phyloP scores from a whole-genome alignment of 2,113 vertebrate species.

The Podilymbus podiceps region DNA sequence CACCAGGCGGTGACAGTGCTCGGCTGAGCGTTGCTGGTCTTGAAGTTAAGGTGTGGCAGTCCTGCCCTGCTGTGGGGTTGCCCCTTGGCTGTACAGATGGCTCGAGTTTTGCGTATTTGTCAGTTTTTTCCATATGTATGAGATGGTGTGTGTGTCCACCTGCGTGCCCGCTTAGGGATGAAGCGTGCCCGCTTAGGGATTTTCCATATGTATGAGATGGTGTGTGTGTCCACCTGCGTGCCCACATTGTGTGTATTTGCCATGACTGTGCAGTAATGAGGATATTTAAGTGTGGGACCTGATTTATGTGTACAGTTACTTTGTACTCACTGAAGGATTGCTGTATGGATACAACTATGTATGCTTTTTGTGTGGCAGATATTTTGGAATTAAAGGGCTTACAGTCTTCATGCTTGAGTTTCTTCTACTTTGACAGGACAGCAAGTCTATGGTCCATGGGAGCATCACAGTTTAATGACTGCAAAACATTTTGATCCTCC shows the following conservation, averaged over 20 bases:
- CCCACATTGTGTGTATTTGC: accelerated
- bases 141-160: accelerated
- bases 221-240: accelerated
- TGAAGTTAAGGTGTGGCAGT: not conserved
- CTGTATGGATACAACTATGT: accelerated
- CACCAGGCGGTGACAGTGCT: not conserved
- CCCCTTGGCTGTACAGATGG: not conserved
- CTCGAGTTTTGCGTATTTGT: not conserved
- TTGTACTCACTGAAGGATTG: not conserved
- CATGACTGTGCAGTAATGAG: not conserved
- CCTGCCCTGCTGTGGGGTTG: not conserved
- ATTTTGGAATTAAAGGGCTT: not conserved
- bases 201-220: not conserved
- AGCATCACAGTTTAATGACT: not conserved
- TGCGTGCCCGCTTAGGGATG: accelerated
- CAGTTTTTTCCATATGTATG: not conserved
- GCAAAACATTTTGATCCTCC: not conserved
- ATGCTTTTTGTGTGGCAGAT: not conserved
- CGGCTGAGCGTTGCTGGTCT: not conserved
- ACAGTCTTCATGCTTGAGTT: accelerated
- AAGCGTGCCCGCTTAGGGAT: accelerated
- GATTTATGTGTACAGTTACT: accelerated
- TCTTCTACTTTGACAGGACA: not conserved
- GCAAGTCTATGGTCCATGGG: not conserved
- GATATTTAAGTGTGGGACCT: not conserved